Conservation (phyloP, 2,113 vertebrate genomes). For the Lathamus discolor region DNA sequence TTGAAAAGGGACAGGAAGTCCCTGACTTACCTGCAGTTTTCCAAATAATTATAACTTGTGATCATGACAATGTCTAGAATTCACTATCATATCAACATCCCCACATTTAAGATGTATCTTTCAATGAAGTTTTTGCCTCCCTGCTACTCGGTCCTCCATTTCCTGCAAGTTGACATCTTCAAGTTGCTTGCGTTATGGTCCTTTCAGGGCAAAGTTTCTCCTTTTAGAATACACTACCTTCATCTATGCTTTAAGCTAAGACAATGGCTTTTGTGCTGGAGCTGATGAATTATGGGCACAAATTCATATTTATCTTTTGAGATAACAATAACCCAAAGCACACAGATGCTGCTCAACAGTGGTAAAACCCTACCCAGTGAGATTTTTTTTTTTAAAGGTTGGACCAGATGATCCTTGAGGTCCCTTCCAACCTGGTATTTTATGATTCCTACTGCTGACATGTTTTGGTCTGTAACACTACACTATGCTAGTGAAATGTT, state of each 20-base stretch:
- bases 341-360: background rate
- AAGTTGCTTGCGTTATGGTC: background rate
- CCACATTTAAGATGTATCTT: background rate
- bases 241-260: background rate
- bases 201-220: background rate
- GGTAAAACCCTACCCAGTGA: background rate
- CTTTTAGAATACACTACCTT: background rate
- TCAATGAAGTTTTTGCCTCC: background rate
- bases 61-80: background rate
- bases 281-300: background rate
- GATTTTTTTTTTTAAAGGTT: background rate
- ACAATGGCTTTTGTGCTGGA: background rate
- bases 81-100: background rate
- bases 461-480: background rate
- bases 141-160: background rate
- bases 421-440: background rate
- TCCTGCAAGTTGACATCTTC: background rate
- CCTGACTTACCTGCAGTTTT: background rate
- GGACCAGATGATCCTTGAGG: background rate
- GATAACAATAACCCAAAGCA: background rate
- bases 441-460: background rate
- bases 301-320: background rate
- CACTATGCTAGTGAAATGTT: rapidly evolving
- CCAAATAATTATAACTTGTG: background rate
- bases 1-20: background rate